Evolutionary conservation across 1,140 invertebrate genomes (phyloP).

Genomic region (Temnothorax longispinosus): DNA sequence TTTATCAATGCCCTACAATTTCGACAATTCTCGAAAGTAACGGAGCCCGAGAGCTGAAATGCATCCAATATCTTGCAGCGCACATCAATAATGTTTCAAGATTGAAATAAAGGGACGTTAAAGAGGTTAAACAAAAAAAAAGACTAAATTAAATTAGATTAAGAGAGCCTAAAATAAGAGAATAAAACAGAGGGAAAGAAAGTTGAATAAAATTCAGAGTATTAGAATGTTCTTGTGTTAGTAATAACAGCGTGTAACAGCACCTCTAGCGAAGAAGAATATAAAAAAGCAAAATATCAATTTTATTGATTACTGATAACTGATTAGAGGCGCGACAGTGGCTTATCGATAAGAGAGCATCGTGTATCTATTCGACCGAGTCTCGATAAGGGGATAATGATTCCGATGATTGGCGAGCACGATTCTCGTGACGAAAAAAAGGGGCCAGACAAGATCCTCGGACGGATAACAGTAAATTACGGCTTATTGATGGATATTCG

Average conservation of each 20-base stretch:
- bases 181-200: not conserved
- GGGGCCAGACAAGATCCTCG: not conserved
- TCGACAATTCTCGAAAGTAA: not conserved
- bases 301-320: slow-evolving; percentile 40
- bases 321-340: slow-evolving; percentile 17
- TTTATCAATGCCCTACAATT: slow-evolving; percentile 26
- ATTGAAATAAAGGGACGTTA: not conserved
- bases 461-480: slow-evolving; percentile 2
- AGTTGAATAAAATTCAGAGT: not conserved
- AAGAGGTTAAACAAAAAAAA: not conserved
- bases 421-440: not conserved
- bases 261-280: not conserved
- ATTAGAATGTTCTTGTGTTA: not conserved
- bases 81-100: not conserved
- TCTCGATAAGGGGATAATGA: slow-evolving; percentile 50
- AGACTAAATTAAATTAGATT: not conserved
- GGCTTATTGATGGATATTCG: not conserved
- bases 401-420: slow-evolving; percentile 17
- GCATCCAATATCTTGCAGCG: not conserved
- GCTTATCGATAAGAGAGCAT: slow-evolving; percentile 40
- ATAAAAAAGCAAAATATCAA: slow-evolving; percentile 1
- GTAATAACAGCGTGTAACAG: not conserved
- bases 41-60: not conserved
- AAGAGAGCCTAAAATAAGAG: not conserved
- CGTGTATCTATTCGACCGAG: slow-evolving; percentile 29